A percentile compares a stretch with the other conserved stretches of the same genome.
phyloP scores from a whole-genome alignment of 2,797 vertebrate genomes.

The Thunnus albacares region DNA sequence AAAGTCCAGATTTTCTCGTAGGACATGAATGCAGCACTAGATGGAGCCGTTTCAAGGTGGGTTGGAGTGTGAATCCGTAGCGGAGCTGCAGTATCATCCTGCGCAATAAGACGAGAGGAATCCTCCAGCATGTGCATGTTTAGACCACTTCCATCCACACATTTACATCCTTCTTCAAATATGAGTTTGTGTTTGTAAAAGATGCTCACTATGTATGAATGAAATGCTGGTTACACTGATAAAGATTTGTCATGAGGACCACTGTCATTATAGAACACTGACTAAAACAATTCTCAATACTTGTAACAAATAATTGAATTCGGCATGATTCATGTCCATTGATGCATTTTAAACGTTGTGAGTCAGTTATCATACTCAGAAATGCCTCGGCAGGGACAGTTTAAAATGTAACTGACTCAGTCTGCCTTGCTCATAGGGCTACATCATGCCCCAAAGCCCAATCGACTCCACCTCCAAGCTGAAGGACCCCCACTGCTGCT shows the following conservation, averaged over 20 bases:
- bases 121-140: conserved; percentile 53
- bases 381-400: not conserved
- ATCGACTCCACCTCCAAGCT: conserved; percentile 29
- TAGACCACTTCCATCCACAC: conserved; percentile 25
- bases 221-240: too few species aligned
- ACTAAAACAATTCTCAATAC: not conserved
- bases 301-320: conserved; percentile 9
- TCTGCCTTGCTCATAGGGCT: conserved; percentile 37
- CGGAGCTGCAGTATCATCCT: conserved; percentile 95
- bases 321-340: conserved; percentile 40
- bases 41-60: conserved; percentile 91
- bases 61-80: conserved; percentile 90
- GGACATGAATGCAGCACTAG: conserved; percentile 60
- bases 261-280: not conserved
- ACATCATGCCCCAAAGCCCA: conserved; percentile 16
- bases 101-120: conserved; percentile 90
- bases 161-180: not conserved
- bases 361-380: conserved; percentile 20
- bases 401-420: conserved; percentile 53
- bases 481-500: conserved; percentile 12
- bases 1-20: conserved; percentile 14
- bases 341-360: conserved; percentile 20
- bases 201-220: not conserved
- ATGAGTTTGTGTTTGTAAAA: not conserved
- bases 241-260: not conserved